Conservation (phyloP, 2,888 invertebrate species). For the Archips xylosteana region DNA sequence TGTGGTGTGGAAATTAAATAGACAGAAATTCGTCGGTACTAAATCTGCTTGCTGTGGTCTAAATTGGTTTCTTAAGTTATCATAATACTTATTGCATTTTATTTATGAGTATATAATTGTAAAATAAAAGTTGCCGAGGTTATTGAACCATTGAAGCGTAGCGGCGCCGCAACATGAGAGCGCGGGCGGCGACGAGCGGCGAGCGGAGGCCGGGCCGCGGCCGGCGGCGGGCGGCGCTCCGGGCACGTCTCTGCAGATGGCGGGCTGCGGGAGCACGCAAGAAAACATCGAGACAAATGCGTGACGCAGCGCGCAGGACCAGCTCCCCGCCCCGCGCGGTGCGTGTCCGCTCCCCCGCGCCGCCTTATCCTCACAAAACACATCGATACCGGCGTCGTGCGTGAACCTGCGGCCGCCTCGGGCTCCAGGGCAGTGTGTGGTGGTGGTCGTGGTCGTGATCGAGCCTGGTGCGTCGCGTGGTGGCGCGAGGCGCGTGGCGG, state of each 20-base stretch:
- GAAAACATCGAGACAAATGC: constrained; percentile 79
- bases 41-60: not conserved
- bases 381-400: constrained; percentile 81
- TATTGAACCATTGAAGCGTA: constrained; percentile 17
- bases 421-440: constrained; percentile 48
- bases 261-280: constrained; percentile 76
- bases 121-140: not conserved
- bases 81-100: not conserved
- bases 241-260: constrained; percentile 77
- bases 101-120: not conserved
- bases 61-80: not conserved
- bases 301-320: constrained; percentile 84
- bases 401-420: constrained; percentile 69
- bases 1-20: not conserved
- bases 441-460: constrained; percentile 42
- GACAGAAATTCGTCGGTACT: not conserved
- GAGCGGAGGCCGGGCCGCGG: constrained; percentile 45
- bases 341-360: constrained; percentile 61
- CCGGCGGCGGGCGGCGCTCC: constrained; percentile 47
- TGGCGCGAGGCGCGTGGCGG: constrained; percentile 55
- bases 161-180: constrained; percentile 1
- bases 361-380: constrained; percentile 62
- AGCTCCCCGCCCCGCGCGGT: constrained; percentile 66
- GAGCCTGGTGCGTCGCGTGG: constrained; percentile 53
- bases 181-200: not conserved